These are phyloP conservation scores for Gortyna flavago DNA, from an alignment of 2,888 invertebrate genomes.

Conservation along the genomic window DNA sequence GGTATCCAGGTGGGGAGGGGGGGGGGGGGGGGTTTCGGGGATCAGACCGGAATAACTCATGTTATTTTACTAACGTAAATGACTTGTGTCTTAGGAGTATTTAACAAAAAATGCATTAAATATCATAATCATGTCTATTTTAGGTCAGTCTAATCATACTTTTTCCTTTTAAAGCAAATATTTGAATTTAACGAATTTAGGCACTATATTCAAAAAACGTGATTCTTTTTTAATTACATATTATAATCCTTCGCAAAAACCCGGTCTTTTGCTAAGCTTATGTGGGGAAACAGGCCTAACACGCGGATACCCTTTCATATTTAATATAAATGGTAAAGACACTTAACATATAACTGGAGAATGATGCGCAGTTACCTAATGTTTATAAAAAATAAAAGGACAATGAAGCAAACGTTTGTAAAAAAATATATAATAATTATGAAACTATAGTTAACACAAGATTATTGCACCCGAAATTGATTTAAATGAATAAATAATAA, in stretches of 20 bases:
- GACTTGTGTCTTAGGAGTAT: not conserved
- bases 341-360: slow-evolving; percentile 3
- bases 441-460: not conserved
- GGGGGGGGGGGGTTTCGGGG: too few species aligned
- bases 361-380: not conserved
- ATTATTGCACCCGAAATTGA: not conserved
- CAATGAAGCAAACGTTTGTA: not conserved
- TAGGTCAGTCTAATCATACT: not conserved
- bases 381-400: not conserved
- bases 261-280: slow-evolving; percentile 43
- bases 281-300: slow-evolving; percentile 30
- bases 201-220: slow-evolving; percentile 18
- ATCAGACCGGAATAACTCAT: too few species aligned
- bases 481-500: not conserved
- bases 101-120: not conserved
- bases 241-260: slow-evolving; percentile 40
- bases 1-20: too few species aligned
- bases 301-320: slow-evolving; percentile 36
- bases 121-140: not conserved
- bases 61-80: not conserved
- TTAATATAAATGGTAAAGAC: slow-evolving; percentile 42
- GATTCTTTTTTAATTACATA: slow-evolving; percentile 30
- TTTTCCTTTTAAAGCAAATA: not conserved
- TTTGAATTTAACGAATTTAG: not conserved
- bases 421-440: not conserved